Evolutionary conservation across 1,140 invertebrate genomes (phyloP), one percentile per base, ranked within the genome.

Genomic region (Phymorhynchus buccinoides): DNA sequence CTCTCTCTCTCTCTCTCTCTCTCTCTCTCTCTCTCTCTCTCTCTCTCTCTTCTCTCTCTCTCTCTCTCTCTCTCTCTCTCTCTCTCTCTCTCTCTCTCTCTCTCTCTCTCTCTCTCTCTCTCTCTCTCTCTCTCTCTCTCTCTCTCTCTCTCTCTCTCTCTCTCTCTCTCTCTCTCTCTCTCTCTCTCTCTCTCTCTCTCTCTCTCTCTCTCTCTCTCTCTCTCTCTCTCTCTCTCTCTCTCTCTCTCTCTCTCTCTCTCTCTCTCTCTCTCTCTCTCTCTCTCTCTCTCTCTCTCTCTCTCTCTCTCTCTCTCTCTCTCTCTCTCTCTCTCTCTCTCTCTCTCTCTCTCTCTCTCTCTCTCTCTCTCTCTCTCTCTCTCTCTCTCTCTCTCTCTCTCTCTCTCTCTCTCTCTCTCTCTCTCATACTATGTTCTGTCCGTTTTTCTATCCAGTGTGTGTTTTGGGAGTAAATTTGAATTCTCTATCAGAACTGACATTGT

Each of bases 1-100:
- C 52, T 22, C 12, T 68, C 52, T 83, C 35, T 22, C 30, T 39
- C 77, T 79, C 66, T 71, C 22, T n/a, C 18, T 71, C 18, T n/a
- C 66, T 32, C 18, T 83, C 81, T 68, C n/a, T 39, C 52, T 68
- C 52, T 68, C 62, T 66, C 56, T 30, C 52, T 83, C 81, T 39
- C 52, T 68, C 56, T 68, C 52, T 22, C 12, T 35, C 52, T 83
- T 37, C 7, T n/a, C n/a, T 37, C 39, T n/a, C 30, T 7, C 22
- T 18, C 9, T 71, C 9, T 7, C n/a, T n/a, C 14, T 83, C 56
- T 68, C 35, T 30, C n/a, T 68, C 52, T 68, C 35, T 14, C 35
- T 68, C 56, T 68, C 30, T 6, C n/a, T 14, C n/a, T 78, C 42
- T 37, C 77, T 78, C 9, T 78, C n/a, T 14, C 35, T 44, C 9